These are phyloP conservation scores for Dryococelus australis DNA, from an alignment of 2,888 invertebrate species.

Conservation along the genomic window DNA sequence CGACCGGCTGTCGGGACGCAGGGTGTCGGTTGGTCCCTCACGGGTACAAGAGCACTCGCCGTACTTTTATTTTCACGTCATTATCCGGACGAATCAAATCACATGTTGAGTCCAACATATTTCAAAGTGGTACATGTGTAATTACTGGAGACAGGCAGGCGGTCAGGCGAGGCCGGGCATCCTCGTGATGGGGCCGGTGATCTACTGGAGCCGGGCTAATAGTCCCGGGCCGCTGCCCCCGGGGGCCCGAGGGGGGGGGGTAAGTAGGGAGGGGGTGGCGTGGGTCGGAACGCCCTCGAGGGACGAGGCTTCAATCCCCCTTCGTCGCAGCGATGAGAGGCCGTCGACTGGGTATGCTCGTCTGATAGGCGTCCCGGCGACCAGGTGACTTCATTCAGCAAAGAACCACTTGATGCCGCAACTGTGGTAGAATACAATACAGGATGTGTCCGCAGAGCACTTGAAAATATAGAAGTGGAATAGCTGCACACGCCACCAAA, in stretches of 20 bases:
- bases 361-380: no score
- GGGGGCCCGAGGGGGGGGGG: not conserved
- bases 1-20: not conserved
- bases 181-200: constrained; percentile 1
- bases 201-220: constrained; percentile 3
- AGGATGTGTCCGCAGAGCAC: no score
- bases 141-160: constrained; percentile 3
- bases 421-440: no score
- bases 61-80: not conserved
- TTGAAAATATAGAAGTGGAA: no score
- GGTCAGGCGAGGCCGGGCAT: not conserved
- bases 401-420: no score
- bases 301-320: not conserved
- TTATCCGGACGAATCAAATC: constrained; percentile 16
- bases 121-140: constrained; percentile 16
- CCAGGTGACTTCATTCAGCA: no score
- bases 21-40: not conserved
- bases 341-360: not conserved
- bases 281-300: not conserved
- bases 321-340: not conserved
- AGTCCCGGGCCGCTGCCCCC: constrained; percentile 1
- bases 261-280: not conserved
- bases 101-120: constrained; percentile 16
- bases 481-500: no score
- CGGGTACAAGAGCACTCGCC: not conserved